Evolutionary conservation across 2,797 vertebrate genomes (phyloP), one percentile per base, ranked within the genome.

Genomic region (Syngnathus acus): DNA sequence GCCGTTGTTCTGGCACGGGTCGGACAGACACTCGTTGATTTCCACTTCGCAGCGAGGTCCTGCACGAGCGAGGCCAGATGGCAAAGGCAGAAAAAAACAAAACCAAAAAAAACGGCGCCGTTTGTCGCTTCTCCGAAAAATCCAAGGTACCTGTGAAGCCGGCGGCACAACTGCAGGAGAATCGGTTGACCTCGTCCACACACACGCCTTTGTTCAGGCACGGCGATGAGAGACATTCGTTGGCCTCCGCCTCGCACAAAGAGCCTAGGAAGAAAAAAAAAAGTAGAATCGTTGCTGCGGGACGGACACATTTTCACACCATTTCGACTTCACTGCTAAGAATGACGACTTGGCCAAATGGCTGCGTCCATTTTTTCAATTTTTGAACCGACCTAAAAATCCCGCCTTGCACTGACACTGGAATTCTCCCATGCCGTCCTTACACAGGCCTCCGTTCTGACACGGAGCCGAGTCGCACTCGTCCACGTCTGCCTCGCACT

Each of bases 391-490:
- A 98, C 97, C 97, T 84, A 92, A 75, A 80, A 93, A 99, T 55
- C 96, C 96, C 40, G 88, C 80, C 21, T 91, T 91, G 83, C 97
- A 99, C 72, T 94, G 91, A 83, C 97, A 98, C 79, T 89, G 70
- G 74, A 95, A 99, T 64, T 87, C 88, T 71, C 92, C 94, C 78
- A 93, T 86, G 8, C 81, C 91, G 68, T 98, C 96, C 78, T 86
- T 92, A 78, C 97, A 99, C 47, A 91, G 70, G 47, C 93, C 96
- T 54, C 84, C 91, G 66, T 98, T 94, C 79, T 91, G 92, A 80
- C 97, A 99, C 0, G 96, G 97, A 72, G 87, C 79, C 0, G 95
- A 94, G 72, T 91, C 92, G 75, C 97, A 99, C 70, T 99, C 97
- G 64, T 99, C 90, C 50, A 98, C 87, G 85, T 98, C 93, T 39